Evolutionary conservation across 1,140 invertebrate species (phyloP), one percentile per base, ranked within the genome.

Genomic region (Laupala kohalensis): DNA sequence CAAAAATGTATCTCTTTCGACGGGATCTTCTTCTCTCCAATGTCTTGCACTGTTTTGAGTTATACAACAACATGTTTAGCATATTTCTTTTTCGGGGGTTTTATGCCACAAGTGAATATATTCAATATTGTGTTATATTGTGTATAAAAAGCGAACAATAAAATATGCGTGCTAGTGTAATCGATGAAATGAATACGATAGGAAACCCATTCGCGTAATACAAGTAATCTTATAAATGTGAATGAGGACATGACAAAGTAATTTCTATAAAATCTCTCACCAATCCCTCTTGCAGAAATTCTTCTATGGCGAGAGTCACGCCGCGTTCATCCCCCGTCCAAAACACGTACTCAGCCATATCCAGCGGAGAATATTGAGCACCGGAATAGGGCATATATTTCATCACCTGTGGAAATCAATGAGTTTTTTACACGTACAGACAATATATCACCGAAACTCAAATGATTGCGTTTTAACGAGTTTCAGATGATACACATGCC

Each of bases 311-410:
- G 3, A 85, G 77, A 3, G 89, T 89, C 0, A 91, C 89, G 3
- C 89, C 88, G 64, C 86, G 85, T 76, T 91, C 89, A 78, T 92
- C 89, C 6, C 89, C 89, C 4, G 89, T 91, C 87, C 88, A 90
- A 76, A 89, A 90, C 2, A 92, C 86, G 73, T 92, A 92, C 75
- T 90, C 88, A 0, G 90, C 90, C 86, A 90, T 88, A 74, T 90
- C 88, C 66, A 88, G 78, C 2, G 88, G 87, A 0, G 87, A 86
- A 74, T 88, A 88, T 72, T 88, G 87, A 2, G 86, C 83, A 67
- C 84, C 85, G 0, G 83, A 75, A 75, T 84, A 77, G 3, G 74
- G 24, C 15, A 71, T 72, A 53, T 75, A 78, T 73, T 80, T 78
- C 5, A 79, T 80, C 24, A 78, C 76, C 80, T 82, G 74, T 24